Evolutionary conservation across 2,113 vertebrate species (phyloP), one percentile per base, ranked within the genome.

Genomic region (Miniopterus natalensis): DNA sequence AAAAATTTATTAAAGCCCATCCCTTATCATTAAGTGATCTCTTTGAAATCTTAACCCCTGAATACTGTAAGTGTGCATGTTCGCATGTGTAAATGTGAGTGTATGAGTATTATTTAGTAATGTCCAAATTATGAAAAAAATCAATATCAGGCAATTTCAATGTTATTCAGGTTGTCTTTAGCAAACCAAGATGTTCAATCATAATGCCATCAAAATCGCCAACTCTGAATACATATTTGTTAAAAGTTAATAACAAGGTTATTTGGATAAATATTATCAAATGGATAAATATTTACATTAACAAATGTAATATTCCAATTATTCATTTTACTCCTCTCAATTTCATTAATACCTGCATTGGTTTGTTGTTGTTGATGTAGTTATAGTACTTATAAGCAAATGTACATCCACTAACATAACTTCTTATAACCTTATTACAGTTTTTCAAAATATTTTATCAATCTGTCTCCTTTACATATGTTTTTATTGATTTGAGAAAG

Each of bases 101-200:
- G 4, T 47, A 25, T 66, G 21, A 36, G 17, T 68, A 47, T 65
- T 83, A 47, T 90, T 94, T 95, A 95, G 89, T 68, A 95, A 85
- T 81, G 31, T 63, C 6, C 63, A 94, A 90, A 86, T 93, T 87
- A 93, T 63, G 42, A 36, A 55, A 81, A 96, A 80, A 27, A 92
- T 65, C 27, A 74, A 5, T 73, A 78, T 73, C 29, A 90, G 47
- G 47, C 73, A 55, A 68, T 94, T 95, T 25, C 23, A 92, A 4
- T 57, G 25, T 25, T 87, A 3, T 66, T 73, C 17, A 55, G 3
- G 8, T 6, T 78, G 1, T 78, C 96, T 94, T 66, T 75, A 88
- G 40, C 21, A 84, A 92, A n/a, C 4, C 57, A 93, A 74, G 2
- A 63, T 9, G 7, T 87, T 83, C 29, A 15, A 45, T 89, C 23